These are phyloP conservation scores for Drosophila acutilabella DNA, from an alignment of 2,888 invertebrate genomes.

Conservation along the genomic window DNA sequence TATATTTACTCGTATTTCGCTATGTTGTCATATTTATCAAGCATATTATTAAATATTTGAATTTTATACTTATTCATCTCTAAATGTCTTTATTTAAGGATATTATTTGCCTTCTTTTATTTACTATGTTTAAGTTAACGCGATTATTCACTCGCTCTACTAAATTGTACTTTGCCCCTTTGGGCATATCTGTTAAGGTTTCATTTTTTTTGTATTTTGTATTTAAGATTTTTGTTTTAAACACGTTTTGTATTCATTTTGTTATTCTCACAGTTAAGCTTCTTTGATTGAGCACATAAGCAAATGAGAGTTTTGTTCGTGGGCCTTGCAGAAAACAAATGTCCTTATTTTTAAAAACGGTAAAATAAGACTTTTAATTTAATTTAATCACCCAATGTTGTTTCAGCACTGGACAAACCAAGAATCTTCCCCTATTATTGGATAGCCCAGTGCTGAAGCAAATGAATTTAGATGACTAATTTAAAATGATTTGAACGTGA, in stretches of 20 bases:
- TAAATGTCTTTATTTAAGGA: slow-evolving; percentile 1
- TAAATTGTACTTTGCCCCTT: slow-evolving; percentile 50
- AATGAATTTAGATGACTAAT: slow-evolving; percentile 4
- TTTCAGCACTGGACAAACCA: slow-evolving; percentile 61
- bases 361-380: slow-evolving; percentile 32
- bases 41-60: slow-evolving; percentile 37
- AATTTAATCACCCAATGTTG: slow-evolving; percentile 12
- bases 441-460: slow-evolving; percentile 66
- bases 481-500: slow-evolving; percentile 4
- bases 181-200: slow-evolving; percentile 55
- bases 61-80: slow-evolving; percentile 18
- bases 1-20: slow-evolving; percentile 38
- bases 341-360: slow-evolving; percentile 49
- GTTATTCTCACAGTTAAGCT: slow-evolving; percentile 85
- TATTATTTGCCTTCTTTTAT: slow-evolving; percentile 13
- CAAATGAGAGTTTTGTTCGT: slow-evolving; percentile 71
- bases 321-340: slow-evolving; percentile 48
- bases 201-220: slow-evolving; percentile 43
- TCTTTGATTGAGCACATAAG: slow-evolving; percentile 85
- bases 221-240: slow-evolving; percentile 33
- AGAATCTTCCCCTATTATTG: slow-evolving; percentile 84
- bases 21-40: slow-evolving; percentile 43
- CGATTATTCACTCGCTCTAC: slow-evolving; percentile 54
- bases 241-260: slow-evolving; percentile 63
- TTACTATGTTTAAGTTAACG: slow-evolving; percentile 50